These are phyloP conservation scores for Dryobates pubescens DNA, from an alignment of 2,797 vertebrate species.

Conservation along the genomic window DNA sequence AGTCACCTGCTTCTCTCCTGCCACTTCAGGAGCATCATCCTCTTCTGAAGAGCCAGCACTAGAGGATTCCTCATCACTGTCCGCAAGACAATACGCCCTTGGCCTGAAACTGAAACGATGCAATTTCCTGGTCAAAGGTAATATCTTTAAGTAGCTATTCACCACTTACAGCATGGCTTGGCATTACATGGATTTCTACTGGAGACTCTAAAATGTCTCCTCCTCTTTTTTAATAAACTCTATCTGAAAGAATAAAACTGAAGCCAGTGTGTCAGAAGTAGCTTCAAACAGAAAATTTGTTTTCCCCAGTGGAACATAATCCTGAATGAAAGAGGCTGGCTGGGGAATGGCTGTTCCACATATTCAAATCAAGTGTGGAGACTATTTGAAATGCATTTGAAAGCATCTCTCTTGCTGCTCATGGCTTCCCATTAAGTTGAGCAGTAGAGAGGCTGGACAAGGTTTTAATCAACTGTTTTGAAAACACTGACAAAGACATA, in stretches of 20 bases:
- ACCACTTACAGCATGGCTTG: background rate
- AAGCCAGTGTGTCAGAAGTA: background rate
- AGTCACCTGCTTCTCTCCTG: conserved; percentile 84
- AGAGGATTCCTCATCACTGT: conserved; percentile 97
- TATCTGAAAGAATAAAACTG: background rate
- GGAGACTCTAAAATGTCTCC: background rate
- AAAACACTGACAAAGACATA: background rate
- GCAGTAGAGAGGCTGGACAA: background rate
- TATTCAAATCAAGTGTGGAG: background rate
- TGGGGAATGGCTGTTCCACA: background rate
- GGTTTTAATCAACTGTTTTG: background rate
- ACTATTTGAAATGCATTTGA: background rate
- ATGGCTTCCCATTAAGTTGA: background rate
- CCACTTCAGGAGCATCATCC: conserved; percentile 86
- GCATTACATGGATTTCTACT: background rate
- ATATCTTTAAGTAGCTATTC: background rate
- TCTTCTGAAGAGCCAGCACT: conserved; percentile 96
- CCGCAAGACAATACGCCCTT: conserved; percentile 92
- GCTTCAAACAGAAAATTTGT: background rate
- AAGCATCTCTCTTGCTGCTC: background rate
- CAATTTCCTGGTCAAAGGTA: conserved; percentile 39
- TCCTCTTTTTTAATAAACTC: background rate
- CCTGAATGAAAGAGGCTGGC: background rate
- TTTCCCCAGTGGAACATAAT: background rate
- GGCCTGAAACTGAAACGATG: conserved; percentile 86